Evolutionary conservation across 2,113 vertebrate species (phyloP), one percentile per base, ranked within the genome.

Genomic region (Malurus cyaneus): DNA sequence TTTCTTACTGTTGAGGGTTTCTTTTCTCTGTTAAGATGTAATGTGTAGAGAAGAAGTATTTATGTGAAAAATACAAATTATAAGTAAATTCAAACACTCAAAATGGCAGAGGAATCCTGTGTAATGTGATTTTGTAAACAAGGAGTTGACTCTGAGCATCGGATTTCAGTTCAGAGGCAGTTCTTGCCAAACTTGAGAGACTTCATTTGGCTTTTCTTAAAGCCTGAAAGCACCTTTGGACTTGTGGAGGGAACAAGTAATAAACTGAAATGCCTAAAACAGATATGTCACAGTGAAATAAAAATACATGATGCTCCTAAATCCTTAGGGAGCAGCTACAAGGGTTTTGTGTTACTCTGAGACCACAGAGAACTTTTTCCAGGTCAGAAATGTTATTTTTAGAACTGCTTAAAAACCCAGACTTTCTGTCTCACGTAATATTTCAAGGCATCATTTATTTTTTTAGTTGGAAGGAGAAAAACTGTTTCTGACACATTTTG

Each of bases 361-460:
- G 80, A 80, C 26, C 29, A 59, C 50, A 76, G 65, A 92, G 50
- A 62, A 52, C 21, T 46, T 91, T 88, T 78, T 91, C 65, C 44
- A 67, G 78, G 84, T 80, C 90, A 83, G 56, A 39, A 59, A 14
- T 57, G 47, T 83, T 92, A 74, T 91, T 91, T 94, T 88, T 86
- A 92, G 64, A 90, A 34, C 60, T 78, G 54, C 59, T 69, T 86
- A 34, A 78, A 80, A 28, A 8, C 1, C 9, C 39, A 65, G 62
- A 23, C 36, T 80, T 86, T 67, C n/a, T 66, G 39, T 47, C 67
- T 86, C 15, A 1, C 5, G 1, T 31, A 47, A 17, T 62, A 84
- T 84, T 92, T 84, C 24, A 52, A 72, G 41, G 14, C 59, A 31
- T 52, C 8, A 4, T 87, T 86, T 65, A 39, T 39, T 79, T 90